These are phyloP conservation scores for Kryptopterus vitreolus DNA, from an alignment of 2,797 vertebrate genomes.

Conservation along the genomic window DNA sequence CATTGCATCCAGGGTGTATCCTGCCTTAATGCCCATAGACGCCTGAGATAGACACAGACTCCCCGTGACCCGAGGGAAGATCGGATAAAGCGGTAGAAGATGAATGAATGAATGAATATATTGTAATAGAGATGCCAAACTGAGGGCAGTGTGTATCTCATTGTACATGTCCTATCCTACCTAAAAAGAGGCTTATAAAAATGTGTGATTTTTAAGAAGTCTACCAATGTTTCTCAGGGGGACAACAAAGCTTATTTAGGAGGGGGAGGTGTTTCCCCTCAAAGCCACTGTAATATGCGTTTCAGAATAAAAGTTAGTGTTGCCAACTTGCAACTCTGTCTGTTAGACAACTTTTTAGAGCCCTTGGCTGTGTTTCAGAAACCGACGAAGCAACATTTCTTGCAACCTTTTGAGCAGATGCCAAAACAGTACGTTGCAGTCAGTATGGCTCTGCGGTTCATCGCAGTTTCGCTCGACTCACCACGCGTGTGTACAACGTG, in stretches of 20 bases:
- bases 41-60: no score
- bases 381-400: background rate
- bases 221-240: background rate
- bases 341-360: background rate
- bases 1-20: no score
- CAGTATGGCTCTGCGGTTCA: background rate
- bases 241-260: background rate
- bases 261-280: background rate
- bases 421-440: background rate
- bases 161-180: background rate
- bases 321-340: background rate
- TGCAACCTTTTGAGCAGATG: constrained; percentile 12
- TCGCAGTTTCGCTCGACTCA: background rate
- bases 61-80: no score
- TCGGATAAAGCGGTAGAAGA: no score
- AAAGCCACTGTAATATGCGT: background rate
- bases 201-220: background rate
- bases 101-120: background rate
- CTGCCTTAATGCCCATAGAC: no score
- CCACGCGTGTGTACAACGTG: background rate
- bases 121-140: background rate
- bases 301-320: background rate
- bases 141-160: background rate
- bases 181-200: background rate
- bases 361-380: background rate